Evolutionary conservation across 2,888 invertebrate genomes (phyloP).

Genomic region (Pandemis heparana): DNA sequence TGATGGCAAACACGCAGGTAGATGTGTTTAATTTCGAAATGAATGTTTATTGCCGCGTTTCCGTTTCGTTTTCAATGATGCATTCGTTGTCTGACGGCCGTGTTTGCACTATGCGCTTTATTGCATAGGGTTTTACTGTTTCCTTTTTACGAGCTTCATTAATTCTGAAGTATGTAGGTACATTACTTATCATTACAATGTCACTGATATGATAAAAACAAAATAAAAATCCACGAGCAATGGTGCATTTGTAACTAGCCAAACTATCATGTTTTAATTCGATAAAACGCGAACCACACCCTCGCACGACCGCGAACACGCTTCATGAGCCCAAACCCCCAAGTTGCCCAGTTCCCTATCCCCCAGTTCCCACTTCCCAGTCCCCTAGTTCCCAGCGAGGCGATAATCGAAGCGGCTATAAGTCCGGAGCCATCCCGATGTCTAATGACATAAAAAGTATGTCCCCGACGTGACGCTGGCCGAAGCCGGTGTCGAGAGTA

Average conservation of each 20-base stretch:
- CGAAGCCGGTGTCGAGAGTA: conserved; percentile 65
- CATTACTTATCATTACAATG: not conserved
- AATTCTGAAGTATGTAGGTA: conserved; percentile 3
- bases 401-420: conserved; percentile 72
- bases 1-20: conserved; percentile 83
- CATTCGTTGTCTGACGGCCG: conserved; percentile 52
- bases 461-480: conserved; percentile 75
- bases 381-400: conserved; percentile 48
- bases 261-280: conserved; percentile 27
- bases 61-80: conserved; percentile 75
- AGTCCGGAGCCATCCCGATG: conserved; percentile 65
- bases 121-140: conserved; percentile 54
- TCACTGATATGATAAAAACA: not conserved
- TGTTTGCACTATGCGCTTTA: conserved; percentile 59
- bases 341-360: not conserved
- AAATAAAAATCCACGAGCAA: not conserved
- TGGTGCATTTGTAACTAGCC: not conserved
- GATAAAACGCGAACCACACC: conserved; percentile 17
- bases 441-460: conserved; percentile 85
- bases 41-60: conserved; percentile 83
- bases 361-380: not conserved
- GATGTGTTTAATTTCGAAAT: conserved; percentile 84
- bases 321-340: conserved; percentile 22
- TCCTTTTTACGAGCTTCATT: conserved; percentile 43
- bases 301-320: conserved; percentile 21